Base-by-base conservation (phyloP, 2,888 invertebrate genomes). In the Cyclophora albipunctata region DNA sequence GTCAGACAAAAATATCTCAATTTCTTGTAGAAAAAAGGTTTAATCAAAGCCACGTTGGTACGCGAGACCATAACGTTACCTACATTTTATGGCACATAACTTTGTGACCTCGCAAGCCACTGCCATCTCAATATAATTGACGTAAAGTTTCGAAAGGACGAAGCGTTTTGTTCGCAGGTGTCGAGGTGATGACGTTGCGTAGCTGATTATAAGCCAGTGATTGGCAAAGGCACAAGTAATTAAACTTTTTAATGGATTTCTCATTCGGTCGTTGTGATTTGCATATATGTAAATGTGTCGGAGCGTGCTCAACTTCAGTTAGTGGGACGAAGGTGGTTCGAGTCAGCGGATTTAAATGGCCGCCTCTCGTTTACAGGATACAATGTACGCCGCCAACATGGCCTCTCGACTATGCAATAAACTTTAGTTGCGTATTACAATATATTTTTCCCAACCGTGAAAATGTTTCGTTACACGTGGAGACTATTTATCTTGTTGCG, bases 331-430 rank as follows among this genome's bases (percentile, higher is more conserved):
- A 57, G 64, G 58, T 58, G 59, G 45, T 57, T 54, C 51, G 52
- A 49, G 54, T 79, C 73, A 77, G 77, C 76, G 60, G 48, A 62
- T 72, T 76, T 72, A 72, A 76, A 79, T 74, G 59, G 63, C 53
- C 62, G 58, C 50, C 40, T 33, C 49, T 48, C 37, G 40, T 50
- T 46, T 45, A 51, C 35, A 43, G 46, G 45, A 49, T 35, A 45
- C 37, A 37, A 37, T 37, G 37, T 37, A 37, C 2, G 2, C 37
- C 37, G 4, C 37, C 37, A 5, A 37, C 37, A 37, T 5, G 37
- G 37, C 4, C 4, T 37, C 37, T 37, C 4, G 4, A 33, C 34
- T 37, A 37, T 37, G 37, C 37, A 37, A 5, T 37, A 37, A 37
- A 37, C 37, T 37, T 20, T 37, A 37, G 37, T 5, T 37, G 37